phyloP scores from a whole-genome alignment of 2,797 vertebrate genomes.

The Rhinophrynus dorsalis region DNA sequence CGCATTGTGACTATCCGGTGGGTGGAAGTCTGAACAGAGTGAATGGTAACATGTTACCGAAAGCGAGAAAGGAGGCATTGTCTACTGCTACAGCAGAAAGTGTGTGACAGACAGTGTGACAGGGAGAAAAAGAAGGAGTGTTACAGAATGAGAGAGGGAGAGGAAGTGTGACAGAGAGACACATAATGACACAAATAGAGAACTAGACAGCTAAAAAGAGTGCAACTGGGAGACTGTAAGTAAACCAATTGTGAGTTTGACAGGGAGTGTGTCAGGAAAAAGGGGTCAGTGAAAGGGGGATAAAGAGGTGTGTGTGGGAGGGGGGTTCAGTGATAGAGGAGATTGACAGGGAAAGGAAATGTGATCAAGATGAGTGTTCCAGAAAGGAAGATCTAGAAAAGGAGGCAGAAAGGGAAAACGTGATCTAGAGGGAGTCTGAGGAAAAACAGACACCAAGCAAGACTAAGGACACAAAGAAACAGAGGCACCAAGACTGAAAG shows the following conservation, averaged over 20 bases:
- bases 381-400: no score
- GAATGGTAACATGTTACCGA: conserved; percentile 48
- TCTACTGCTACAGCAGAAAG: conserved; percentile 28
- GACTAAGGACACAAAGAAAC: background rate
- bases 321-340: no score
- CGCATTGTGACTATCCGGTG: conserved; percentile 44
- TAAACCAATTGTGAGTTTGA: background rate
- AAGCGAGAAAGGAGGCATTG: conserved; percentile 44
- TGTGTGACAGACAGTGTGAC: conserved; percentile 20
- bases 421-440: background rate
- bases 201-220: background rate
- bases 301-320: no score
- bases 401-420: background rate
- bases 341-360: background rate
- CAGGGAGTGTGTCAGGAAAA: background rate
- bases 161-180: conserved; percentile 18
- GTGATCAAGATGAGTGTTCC: no score
- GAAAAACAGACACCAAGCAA: no score
- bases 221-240: background rate
- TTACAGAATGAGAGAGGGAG: background rate
- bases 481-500: background rate
- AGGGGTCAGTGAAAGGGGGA: background rate
- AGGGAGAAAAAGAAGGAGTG: background rate
- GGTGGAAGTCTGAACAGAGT: conserved; percentile 47
- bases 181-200: background rate